These are phyloP conservation scores for Azemiops feae DNA, from an alignment of 2,113 vertebrate genomes.

Conservation along the genomic window DNA sequence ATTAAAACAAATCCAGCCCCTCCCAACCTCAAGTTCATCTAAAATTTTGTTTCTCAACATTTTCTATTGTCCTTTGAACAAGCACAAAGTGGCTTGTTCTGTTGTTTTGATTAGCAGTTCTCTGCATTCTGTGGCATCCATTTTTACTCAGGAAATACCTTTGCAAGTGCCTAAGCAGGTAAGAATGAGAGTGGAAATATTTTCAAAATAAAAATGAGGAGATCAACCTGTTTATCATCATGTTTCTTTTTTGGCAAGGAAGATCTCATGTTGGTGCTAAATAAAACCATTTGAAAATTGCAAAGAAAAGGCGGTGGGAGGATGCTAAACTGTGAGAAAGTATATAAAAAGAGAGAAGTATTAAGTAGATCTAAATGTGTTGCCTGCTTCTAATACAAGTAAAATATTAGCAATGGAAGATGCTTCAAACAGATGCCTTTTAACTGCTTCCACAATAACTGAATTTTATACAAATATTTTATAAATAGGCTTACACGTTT, in stretches of 20 bases:
- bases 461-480: not conserved
- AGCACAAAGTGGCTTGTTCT: not conserved
- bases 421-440: not conserved
- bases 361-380: not conserved
- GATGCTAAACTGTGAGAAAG: not conserved
- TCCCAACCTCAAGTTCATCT: not conserved
- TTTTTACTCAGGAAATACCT: not conserved
- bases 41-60: not conserved
- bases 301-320: not conserved
- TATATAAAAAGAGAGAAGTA: not conserved
- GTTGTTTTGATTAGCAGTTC: conserved; percentile 7
- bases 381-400: not conserved
- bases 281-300: conserved; percentile 19
- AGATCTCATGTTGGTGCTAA: not conserved
- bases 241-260: conserved; percentile 6
- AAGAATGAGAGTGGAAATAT: not conserved
- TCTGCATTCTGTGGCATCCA: not conserved
- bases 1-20: not conserved
- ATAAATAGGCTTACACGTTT: not conserved
- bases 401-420: conserved; percentile 6
- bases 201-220: conserved; percentile 1
- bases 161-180: not conserved
- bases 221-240: conserved; percentile 14
- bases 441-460: not conserved
- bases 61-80: not conserved